Conservation (phyloP, 2,113 vertebrate species). For the Crotalus helleri region DNA sequence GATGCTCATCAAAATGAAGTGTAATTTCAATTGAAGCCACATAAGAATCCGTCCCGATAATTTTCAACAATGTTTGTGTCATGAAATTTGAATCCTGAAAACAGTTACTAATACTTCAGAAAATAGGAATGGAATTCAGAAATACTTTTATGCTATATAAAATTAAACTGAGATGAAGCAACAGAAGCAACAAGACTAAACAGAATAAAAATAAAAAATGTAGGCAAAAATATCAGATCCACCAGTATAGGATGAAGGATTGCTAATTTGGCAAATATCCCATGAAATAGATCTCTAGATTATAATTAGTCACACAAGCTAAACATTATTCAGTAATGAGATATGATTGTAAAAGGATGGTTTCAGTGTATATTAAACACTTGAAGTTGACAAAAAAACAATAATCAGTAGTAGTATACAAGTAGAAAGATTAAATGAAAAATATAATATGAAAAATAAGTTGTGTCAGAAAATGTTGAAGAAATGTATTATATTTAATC, state of each 20-base stretch:
- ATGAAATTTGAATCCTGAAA: not conserved
- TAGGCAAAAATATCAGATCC: not conserved
- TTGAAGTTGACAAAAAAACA: not conserved
- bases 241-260: not conserved
- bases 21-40: not conserved
- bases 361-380: not conserved
- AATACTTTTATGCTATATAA: not conserved
- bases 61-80: not conserved
- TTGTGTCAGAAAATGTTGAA: not conserved
- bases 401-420: not conserved
- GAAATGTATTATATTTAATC: not conserved
- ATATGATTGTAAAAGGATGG: not conserved
- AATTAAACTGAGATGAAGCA: not conserved
- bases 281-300: not conserved
- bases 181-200: not conserved
- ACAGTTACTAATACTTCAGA: not conserved
- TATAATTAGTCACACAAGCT: not conserved
- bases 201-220: not conserved
- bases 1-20: not conserved
- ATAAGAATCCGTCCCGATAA: not conserved
- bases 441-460: not conserved
- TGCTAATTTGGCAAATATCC: not conserved
- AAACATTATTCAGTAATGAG: not conserved
- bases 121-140: not conserved
- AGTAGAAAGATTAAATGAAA: not conserved